Conservation (phyloP, 30 jellyfish, hydroid and myxozoan genomes). For the Pelagia noctiluca region DNA sequence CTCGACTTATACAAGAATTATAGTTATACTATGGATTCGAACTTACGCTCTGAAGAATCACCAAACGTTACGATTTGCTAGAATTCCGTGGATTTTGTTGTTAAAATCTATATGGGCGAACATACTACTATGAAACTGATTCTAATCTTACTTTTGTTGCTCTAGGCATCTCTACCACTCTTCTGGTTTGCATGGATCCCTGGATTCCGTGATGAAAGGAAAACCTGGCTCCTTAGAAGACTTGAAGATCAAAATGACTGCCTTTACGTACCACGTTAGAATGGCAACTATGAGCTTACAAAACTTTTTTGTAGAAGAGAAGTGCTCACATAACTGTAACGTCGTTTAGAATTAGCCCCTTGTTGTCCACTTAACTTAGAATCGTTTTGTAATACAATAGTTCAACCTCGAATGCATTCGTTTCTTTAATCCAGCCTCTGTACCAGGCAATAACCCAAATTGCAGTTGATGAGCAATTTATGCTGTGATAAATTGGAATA, state of each 20-base stretch:
- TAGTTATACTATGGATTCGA: too few species aligned
- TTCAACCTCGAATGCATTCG: too few species aligned
- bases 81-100: too few species aligned
- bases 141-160: not conserved
- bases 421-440: too few species aligned
- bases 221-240: constrained; percentile 72
- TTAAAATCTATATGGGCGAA: too few species aligned
- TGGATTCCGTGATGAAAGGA: constrained; percentile 74
- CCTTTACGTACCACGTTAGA: constrained; percentile 87
- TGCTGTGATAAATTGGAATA: too few species aligned
- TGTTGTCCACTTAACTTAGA: not conserved
- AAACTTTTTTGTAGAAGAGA: constrained; percentile 66
- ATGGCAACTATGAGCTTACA: constrained; percentile 89
- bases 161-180: constrained; percentile 92
- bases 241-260: constrained; percentile 81
- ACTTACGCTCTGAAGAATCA: too few species aligned
- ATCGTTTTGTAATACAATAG: not conserved
- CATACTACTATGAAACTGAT: too few species aligned
- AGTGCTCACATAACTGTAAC: constrained; percentile 55
- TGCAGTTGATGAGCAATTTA: too few species aligned
- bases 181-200: constrained; percentile 82
- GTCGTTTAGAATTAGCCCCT: constrained; percentile 3
- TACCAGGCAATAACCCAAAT: too few species aligned
- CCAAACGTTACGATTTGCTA: too few species aligned
- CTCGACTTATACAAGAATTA: too few species aligned